Evolutionary conservation across 2,113 vertebrate species (phyloP), one percentile per base, ranked within the genome.

Genomic region (Toxotes chatareus): DNA sequence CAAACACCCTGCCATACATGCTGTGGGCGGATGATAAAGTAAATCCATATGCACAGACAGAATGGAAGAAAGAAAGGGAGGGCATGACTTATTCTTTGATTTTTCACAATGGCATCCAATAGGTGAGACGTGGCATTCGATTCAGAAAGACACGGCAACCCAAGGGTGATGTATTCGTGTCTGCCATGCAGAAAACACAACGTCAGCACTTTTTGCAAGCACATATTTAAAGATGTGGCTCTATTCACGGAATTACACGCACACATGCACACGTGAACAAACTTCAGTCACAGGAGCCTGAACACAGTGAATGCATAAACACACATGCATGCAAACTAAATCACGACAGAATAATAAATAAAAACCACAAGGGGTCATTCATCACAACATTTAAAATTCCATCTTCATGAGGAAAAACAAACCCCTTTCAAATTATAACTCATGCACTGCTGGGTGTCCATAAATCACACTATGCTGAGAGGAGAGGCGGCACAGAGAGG

Each of bases 381-480:
- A 91, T 94, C 90, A 93, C 74, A 85, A 80, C 81, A 93, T 94
- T 94, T 93, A 93, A 92, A 93, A 93, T 93, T 90, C 89, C 87
- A 92, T 93, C 89, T 92, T 93, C 85, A 89, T 91, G 83, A 86
- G 83, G 88, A 91, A 93, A 94, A 94, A 93, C 89, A 93, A 94
- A 93, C 88, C 90, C 75, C 76, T 80, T 84, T 88, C 87, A 92
- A 92, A 92, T 88, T 91, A 91, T 91, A 93, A 89, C 86, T 91
- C 88, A 83, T 79, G 89, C 88, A 79, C 89, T 86, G 88, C 82
- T 87, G 88, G 88, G 86, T 88, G 90, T 91, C 90, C 91, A 93
- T 94, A 92, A 93, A 93, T 94, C 94, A 93, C 68, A 47, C 36
- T 59, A 47, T 34, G 67, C 84, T 76, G 89, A 91, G 86, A 85